Percentiles rank a stretch among this genome's conserved stretches.
These are phyloP conservation scores for Lepidochitona cinerea DNA, from an alignment of 2,888 invertebrate genomes.

Conservation along the genomic window DNA sequence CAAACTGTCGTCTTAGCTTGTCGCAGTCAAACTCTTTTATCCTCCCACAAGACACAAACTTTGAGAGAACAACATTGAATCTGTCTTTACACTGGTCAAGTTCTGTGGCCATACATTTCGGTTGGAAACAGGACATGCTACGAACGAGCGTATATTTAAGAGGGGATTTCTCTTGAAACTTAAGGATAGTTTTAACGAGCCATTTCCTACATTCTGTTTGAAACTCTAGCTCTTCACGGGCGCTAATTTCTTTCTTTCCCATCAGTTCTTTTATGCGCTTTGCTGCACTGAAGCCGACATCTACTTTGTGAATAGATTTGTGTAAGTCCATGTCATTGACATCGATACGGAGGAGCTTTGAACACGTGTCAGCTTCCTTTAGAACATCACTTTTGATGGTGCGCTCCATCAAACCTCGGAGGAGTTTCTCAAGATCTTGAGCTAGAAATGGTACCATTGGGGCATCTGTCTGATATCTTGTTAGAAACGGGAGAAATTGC, in stretches of 20 bases:
- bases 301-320: not conserved
- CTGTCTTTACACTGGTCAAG: not conserved
- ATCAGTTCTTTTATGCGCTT: not conserved
- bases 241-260: not conserved
- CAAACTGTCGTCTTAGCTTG: not conserved
- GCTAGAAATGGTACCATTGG: slow-evolving; percentile 22
- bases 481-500: slow-evolving; percentile 18
- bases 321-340: not conserved
- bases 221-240: not conserved
- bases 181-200: not conserved
- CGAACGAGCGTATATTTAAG: not conserved
- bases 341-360: not conserved
- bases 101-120: not conserved
- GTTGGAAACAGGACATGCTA: not conserved
- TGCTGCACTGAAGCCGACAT: not conserved
- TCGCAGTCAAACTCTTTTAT: not conserved
- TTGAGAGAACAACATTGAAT: not conserved
- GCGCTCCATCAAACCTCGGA: not conserved
- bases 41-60: not conserved
- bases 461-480: slow-evolving; percentile 22
- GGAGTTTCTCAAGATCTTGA: not conserved
- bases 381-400: not conserved
- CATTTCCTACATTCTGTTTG: not conserved
- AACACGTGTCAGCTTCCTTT: not conserved
- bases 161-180: not conserved